Conservation (phyloP, 1,140 invertebrate species). For the Polyergus mexicanus region DNA sequence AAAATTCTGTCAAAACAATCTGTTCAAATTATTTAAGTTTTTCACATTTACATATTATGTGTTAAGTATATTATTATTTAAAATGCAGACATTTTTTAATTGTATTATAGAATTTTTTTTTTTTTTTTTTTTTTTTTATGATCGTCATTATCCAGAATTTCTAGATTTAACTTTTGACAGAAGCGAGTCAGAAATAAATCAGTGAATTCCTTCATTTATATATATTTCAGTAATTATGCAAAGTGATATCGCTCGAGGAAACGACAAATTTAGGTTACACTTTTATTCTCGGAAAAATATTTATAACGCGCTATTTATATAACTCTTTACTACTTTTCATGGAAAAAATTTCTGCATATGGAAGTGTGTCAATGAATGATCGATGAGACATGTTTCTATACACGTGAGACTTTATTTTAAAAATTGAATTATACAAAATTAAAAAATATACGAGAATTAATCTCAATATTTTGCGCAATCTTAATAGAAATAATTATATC, state of each 20-base stretch:
- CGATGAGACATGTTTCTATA: not conserved
- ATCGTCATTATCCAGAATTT: conserved; percentile 1
- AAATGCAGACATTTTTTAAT: not conserved
- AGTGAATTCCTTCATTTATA: not conserved
- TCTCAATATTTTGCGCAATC: not conserved
- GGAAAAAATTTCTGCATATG: conserved; percentile 32
- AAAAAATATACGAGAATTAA: not conserved
- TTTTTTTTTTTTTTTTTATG: too few species aligned
- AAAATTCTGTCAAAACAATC: not conserved
- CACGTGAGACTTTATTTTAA: not conserved
- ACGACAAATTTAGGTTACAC: conserved; percentile 50
- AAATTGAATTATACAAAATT: not conserved
- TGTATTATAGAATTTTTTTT: too few species aligned
- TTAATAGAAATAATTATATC: not conserved
- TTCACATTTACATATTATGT: not conserved
- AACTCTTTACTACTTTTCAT: conserved; percentile 28
- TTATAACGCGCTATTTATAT: conserved; percentile 51
- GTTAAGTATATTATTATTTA: not conserved
- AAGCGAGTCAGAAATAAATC: conserved; percentile 6
- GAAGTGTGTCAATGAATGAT: conserved; percentile 33
- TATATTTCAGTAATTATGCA: conserved; percentile 44
- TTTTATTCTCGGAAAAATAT: conserved; percentile 32
- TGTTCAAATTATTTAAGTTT: not conserved
- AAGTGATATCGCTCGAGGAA: conserved; percentile 26
- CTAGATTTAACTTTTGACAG: not conserved